Evolutionary conservation across 2,888 invertebrate species (phyloP), one percentile per base, ranked within the genome.

Genomic region (Yponomeuta malinellus): DNA sequence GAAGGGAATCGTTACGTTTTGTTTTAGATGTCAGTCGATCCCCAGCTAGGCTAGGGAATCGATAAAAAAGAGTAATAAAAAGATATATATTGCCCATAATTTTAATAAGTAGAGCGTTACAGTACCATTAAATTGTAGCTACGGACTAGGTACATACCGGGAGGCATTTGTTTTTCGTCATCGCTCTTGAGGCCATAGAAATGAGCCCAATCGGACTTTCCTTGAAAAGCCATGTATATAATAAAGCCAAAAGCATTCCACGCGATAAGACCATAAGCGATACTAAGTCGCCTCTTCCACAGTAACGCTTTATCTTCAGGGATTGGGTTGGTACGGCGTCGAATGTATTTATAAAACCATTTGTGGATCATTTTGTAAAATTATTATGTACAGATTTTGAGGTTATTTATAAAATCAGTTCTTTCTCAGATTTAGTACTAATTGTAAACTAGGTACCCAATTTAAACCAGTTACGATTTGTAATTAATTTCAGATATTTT

Each of bases 201-300:
- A 76, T 93, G 89, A 0, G 95, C 95, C 95, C 95, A 95, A 81
- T 95, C 95, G 6, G 83, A 89, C 78, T 94, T 95, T 2, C 95
- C 95, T 74, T 88, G 79, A 74, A 89, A 94, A 12, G 91, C 80
- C 83, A 89, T 93, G 76, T 94, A 95, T 31, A 91, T 75, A 4
- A 95, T 93, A 29, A 94, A 77, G 10, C 95, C 96, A 79, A 95
- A 94, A 0, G 95, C 95, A 83, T 96, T 94, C 96, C 96, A 96
- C 15, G 95, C 94, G 10, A 94, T n/a, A 66, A 96, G 71, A 59
- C 93, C 94, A 78, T 96, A 96, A 0, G 83, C 88, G 72, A 95
- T 73, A 74, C 95, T 94, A 0, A 96, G 83, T 33, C 94, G 90
- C 8, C 89, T 86, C 81, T 95, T 95, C 95, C 94, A 95, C 10